These are phyloP conservation scores for Idaea dimidiata DNA, from an alignment of 2,888 invertebrate species.

Conservation along the genomic window DNA sequence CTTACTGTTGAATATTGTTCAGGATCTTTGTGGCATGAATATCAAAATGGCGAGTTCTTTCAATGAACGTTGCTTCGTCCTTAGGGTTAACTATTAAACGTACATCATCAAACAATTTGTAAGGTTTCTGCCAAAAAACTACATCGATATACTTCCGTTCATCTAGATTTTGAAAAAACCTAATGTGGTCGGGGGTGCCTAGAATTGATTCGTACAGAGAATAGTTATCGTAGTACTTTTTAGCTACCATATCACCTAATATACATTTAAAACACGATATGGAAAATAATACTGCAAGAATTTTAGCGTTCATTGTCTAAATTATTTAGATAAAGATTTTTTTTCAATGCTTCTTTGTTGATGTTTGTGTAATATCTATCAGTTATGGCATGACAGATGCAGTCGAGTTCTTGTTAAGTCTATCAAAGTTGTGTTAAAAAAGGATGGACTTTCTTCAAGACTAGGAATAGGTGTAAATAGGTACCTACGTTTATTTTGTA, in stretches of 20 bases:
- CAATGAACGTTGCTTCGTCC: conserved; percentile 43
- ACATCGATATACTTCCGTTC: conserved; percentile 51
- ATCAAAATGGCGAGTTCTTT: conserved; percentile 49
- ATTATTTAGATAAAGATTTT: neutral
- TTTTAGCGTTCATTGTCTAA: conserved; percentile 43
- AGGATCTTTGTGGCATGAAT: conserved; percentile 35
- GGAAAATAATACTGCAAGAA: conserved; percentile 33
- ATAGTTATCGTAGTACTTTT: conserved; percentile 51
- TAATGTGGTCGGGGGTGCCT: conserved; percentile 44
- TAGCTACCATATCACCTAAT: conserved; percentile 30
- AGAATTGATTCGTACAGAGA: conserved; percentile 44
- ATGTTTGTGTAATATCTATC: neutral
- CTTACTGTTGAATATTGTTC: conserved; percentile 52
- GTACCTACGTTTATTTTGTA: too few species aligned
- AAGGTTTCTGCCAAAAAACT: conserved; percentile 55
- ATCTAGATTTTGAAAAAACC: conserved; percentile 53
- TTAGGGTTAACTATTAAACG: conserved; percentile 51
- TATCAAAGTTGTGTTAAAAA: conserved; percentile 9
- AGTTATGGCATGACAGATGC: neutral
- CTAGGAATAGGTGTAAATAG: too few species aligned
- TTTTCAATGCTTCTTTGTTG: neutral
- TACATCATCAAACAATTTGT: conserved; percentile 45
- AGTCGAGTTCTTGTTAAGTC: neutral
- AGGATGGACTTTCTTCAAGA: conserved; percentile 1
- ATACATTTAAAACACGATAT: conserved; percentile 36